Evolutionary conservation across 2,888 invertebrate species (phyloP).

Genomic region (Rhagium mordax): DNA sequence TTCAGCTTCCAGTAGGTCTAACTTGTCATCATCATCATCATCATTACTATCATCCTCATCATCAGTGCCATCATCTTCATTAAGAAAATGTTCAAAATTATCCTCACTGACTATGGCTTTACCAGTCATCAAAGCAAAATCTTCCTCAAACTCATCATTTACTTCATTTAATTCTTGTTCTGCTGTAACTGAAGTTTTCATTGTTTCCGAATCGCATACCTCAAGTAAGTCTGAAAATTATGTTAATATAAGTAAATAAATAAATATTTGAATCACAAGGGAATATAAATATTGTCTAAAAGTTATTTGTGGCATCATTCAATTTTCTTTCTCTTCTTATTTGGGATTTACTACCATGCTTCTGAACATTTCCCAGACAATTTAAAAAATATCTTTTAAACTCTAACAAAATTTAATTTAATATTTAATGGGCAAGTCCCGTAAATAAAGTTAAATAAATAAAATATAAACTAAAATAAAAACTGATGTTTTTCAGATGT

Average conservation of each 20-base stretch:
- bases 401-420: too few relatives aligned
- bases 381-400: too few relatives aligned
- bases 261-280: too few relatives aligned
- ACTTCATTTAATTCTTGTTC: slow-evolving; percentile 76
- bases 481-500: too few relatives aligned
- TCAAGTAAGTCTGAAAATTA: slow-evolving; percentile 77
- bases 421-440: too few relatives aligned
- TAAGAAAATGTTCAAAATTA: slow-evolving; percentile 36
- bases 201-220: slow-evolving; percentile 80
- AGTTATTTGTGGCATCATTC: too few relatives aligned
- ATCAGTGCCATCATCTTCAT: slow-evolving; percentile 44
- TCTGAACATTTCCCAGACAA: too few relatives aligned
- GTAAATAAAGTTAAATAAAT: too few relatives aligned
- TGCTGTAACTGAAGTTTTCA: slow-evolving; percentile 75
- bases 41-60: slow-evolving; percentile 42
- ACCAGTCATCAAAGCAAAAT: slow-evolving; percentile 73
- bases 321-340: too few relatives aligned
- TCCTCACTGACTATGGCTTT: slow-evolving; percentile 34
- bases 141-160: slow-evolving; percentile 77
- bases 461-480: too few relatives aligned
- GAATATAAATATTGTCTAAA: too few relatives aligned
- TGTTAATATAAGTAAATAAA: slow-evolving; percentile 20
- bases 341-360: too few relatives aligned
- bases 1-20: slow-evolving; percentile 40
- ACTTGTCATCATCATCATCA: slow-evolving; percentile 50